phyloP scores from a whole-genome alignment of 2,888 invertebrate genomes.

The Thera britannica region DNA sequence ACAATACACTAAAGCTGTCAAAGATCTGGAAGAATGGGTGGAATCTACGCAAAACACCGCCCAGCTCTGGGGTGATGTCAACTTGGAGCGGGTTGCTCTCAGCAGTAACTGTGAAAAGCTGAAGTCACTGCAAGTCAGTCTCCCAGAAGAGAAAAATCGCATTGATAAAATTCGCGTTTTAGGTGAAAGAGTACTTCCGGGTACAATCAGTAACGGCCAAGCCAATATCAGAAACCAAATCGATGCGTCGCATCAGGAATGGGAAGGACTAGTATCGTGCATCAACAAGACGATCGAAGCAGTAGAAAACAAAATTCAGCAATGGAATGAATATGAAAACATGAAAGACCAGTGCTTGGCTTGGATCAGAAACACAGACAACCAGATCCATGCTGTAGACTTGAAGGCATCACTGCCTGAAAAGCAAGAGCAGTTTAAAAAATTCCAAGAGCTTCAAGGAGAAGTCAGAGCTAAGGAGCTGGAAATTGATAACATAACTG shows the following conservation, averaged over 20 bases:
- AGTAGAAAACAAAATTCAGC: slow-evolving; percentile 92
- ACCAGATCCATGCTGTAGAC: slow-evolving; percentile 94
- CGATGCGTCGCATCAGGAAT: slow-evolving; percentile 94
- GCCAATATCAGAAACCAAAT: slow-evolving; percentile 94
- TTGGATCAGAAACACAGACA: slow-evolving; percentile 96
- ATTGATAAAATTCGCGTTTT: slow-evolving; percentile 91
- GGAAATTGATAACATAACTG: slow-evolving; percentile 96
- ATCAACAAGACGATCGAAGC: slow-evolving; percentile 91
- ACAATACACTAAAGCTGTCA: slow-evolving; percentile 93
- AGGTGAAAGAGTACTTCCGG: slow-evolving; percentile 96
- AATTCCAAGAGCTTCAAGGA: slow-evolving; percentile 91
- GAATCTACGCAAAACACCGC: slow-evolving; percentile 93
- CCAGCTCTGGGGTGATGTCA: slow-evolving; percentile 92
- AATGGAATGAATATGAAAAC: slow-evolving; percentile 96
- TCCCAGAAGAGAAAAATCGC: slow-evolving; percentile 94
- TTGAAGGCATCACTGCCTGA: slow-evolving; percentile 92
- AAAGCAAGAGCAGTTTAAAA: slow-evolving; percentile 93
- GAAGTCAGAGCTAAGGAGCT: slow-evolving; percentile 95
- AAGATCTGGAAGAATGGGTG: slow-evolving; percentile 94
- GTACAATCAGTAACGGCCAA: slow-evolving; percentile 93
- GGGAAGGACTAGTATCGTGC: slow-evolving; percentile 92
- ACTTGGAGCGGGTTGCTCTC: slow-evolving; percentile 92
- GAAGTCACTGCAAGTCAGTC: slow-evolving; percentile 90
- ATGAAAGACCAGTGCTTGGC: slow-evolving; percentile 92
- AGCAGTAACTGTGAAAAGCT: slow-evolving; percentile 94